Evolutionary conservation across 2,888 invertebrate species (phyloP), one percentile per base, ranked within the genome.

Genomic region (Hybos culiciformis): DNA sequence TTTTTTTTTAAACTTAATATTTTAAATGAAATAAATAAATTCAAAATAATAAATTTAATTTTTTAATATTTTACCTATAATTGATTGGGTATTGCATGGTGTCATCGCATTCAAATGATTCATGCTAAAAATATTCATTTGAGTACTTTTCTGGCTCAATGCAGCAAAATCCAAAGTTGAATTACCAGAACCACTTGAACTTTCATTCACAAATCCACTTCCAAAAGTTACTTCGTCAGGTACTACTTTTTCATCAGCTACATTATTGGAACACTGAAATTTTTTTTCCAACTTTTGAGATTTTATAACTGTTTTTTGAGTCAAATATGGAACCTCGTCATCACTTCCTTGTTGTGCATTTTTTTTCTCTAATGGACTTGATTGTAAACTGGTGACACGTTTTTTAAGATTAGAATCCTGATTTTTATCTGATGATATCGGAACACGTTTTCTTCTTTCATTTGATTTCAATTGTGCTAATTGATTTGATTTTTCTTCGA

Each of bases 231-330:
- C 42, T 32, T 50, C 18, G 7, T 32, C 48, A n/a, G n/a, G n/a
- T n/a, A n/a, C n/a, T 42, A 53, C 50, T 1, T 46, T 29, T 17
- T 47, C 43, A 5, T 46, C 44, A 29, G 51, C 50, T 17, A 45
- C 48, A 20, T 50, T 51, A 23, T 47, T 45, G 15, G 49, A 36
- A 19, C 33, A 39, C 24, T 32, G 26, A 18, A 42, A 41, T 38
- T 46, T 54, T 39, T 54, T 51, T 46, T 57, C 56, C 33, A 60
- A 41, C 48, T 58, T 47, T 46, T 56, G 60, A 43, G 57, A 61
- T 45, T 59, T 61, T 14, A 60, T 51, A n/a, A 62, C 54, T 19
- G 78, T 77, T 59, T 78, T 79, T 41, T 62, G 57, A n/a, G 61
- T 59, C 24, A 65, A 54, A 54, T 62, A 65, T 24, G 64, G 65